phyloP scores from a whole-genome alignment of 2,888 invertebrate species.

The Dusona sp. region DNA sequence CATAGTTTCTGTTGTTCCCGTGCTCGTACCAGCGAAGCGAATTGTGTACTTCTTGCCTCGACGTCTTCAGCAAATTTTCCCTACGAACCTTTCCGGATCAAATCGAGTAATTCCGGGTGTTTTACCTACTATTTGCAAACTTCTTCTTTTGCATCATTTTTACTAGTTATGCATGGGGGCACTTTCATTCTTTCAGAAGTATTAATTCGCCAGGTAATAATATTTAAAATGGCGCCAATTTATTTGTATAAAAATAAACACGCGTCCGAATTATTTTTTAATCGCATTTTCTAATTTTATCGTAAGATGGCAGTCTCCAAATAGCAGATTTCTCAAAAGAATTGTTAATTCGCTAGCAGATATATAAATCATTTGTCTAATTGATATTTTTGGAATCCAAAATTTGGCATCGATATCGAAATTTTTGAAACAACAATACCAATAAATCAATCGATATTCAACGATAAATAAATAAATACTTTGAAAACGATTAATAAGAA shows the following conservation, averaged over 20 bases:
- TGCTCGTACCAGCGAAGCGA: conserved; percentile 58
- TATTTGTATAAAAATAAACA: not conserved
- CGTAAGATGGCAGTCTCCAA: not conserved
- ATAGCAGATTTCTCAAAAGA: not conserved
- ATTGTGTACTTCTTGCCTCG: conserved; percentile 22
- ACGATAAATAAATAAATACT: not conserved
- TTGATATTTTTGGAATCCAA: not conserved
- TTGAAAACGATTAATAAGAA: not conserved
- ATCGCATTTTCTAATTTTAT: not conserved
- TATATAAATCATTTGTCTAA: not conserved
- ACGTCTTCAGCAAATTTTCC: conserved; percentile 4
- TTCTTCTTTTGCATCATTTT: not conserved
- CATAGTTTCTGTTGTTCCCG: conserved; percentile 66
- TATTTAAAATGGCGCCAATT: not conserved
- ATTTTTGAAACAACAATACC: not conserved
- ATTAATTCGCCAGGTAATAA: not conserved
- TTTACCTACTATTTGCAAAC: not conserved
- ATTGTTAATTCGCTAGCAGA: not conserved
- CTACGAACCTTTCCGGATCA: conserved; percentile 7
- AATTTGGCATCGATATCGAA: not conserved
- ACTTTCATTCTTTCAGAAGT: not conserved
- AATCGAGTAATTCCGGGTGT: not conserved
- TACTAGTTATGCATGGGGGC: not conserved
- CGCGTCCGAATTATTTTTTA: not conserved
- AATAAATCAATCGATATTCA: not conserved